Percentiles rank a stretch among this genome's conserved stretches.
These are phyloP conservation scores for Loriculus beryllinus DNA, from an alignment of 2,797 vertebrate species.

Conservation along the genomic window DNA sequence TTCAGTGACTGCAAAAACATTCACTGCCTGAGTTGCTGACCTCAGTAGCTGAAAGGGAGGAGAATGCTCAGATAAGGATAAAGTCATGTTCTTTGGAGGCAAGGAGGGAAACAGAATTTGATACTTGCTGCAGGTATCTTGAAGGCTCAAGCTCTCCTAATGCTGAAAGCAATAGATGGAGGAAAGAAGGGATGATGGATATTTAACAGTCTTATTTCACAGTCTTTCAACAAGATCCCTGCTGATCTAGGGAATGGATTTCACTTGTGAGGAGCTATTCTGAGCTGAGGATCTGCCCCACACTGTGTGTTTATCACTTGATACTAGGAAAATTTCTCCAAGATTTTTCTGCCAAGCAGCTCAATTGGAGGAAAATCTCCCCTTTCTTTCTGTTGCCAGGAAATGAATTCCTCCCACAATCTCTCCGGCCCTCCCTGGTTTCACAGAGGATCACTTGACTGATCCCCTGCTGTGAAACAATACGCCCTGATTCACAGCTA, in stretches of 20 bases:
- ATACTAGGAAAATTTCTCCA: background rate
- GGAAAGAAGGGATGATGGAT: background rate
- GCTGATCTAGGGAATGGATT: background rate
- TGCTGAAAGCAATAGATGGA: background rate
- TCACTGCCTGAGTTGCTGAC: background rate
- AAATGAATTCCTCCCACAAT: background rate
- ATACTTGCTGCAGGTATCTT: background rate
- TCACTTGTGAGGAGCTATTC: background rate
- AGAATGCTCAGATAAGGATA: background rate
- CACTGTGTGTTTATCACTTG: background rate
- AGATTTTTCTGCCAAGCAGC: background rate
- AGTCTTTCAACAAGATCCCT: background rate
- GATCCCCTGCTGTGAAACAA: background rate
- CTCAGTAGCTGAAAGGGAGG: background rate
- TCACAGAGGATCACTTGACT: background rate
- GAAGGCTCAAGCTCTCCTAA: background rate
- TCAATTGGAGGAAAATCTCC: background rate
- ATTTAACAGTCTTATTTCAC: background rate
- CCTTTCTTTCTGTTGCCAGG: background rate
- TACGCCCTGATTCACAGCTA: background rate
- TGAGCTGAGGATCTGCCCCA: background rate
- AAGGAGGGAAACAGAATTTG: background rate
- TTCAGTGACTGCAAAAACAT: background rate
- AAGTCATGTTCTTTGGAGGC: background rate
- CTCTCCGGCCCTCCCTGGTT: background rate